phyloP scores from a whole-genome alignment of 53 echinoderm and acorn worm species.

The Crossaster papposus region DNA sequence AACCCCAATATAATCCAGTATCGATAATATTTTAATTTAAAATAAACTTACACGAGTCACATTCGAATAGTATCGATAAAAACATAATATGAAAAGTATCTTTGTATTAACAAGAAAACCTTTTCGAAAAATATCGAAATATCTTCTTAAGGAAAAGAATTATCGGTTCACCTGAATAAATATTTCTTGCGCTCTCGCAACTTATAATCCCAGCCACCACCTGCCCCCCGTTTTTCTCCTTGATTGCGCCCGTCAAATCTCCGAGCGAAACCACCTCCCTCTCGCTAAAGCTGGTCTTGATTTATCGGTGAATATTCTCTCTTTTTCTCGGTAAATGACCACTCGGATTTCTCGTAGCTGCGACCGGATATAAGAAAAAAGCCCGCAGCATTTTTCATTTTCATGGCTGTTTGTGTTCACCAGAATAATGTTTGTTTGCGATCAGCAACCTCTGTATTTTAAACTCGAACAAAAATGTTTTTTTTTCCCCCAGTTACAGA shows the following conservation, averaged over 20 bases:
- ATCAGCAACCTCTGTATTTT: too few relatives aligned
- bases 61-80: too few relatives aligned
- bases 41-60: too few relatives aligned
- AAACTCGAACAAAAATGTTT: too few relatives aligned
- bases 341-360: neutral
- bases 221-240: constrained; percentile 20
- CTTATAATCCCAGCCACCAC: neutral
- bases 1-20: too few relatives aligned
- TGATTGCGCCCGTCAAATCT: constrained; percentile 19
- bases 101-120: too few relatives aligned
- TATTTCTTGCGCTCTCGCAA: neutral
- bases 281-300: neutral
- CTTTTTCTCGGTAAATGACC: neutral
- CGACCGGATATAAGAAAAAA: neutral
- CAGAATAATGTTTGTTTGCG: neutral
- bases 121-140: too few relatives aligned
- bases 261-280: neutral
- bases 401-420: neutral
- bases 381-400: neutral
- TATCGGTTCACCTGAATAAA: neutral
- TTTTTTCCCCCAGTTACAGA: too few relatives aligned
- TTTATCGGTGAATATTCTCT: neutral
- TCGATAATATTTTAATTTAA: too few relatives aligned
- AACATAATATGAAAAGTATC: too few relatives aligned
- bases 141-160: too few relatives aligned